Percentiles rank a stretch among this genome's conserved stretches.
Conservation (phyloP, 2,113 vertebrate genomes). For the cattle (Bos taurus) region ARS-UCD2.0 NC_037334.1:63635501-63636000, state of each 20-base stretch:
- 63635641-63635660: background rate
- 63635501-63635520: background rate
- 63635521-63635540: background rate
- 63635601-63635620: background rate
- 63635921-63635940: background rate
- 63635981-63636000: background rate
- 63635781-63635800: background rate
- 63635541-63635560: background rate
- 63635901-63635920: background rate
- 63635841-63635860: background rate
- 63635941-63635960: background rate
- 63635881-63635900: background rate
- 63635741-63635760: background rate
- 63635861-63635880: background rate
- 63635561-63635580: background rate
- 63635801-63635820: background rate
- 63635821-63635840: background rate
- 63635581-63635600: background rate
- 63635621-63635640: background rate
- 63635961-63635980: background rate
- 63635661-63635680: background rate
- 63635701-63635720: background rate
- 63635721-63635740: background rate
- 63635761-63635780: background rate
- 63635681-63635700: background rate